A percentile compares a stretch with the other conserved stretches of the same genome.
phyloP scores from a whole-genome alignment of 2,113 vertebrate species.

The Chloebia gouldiae region DNA sequence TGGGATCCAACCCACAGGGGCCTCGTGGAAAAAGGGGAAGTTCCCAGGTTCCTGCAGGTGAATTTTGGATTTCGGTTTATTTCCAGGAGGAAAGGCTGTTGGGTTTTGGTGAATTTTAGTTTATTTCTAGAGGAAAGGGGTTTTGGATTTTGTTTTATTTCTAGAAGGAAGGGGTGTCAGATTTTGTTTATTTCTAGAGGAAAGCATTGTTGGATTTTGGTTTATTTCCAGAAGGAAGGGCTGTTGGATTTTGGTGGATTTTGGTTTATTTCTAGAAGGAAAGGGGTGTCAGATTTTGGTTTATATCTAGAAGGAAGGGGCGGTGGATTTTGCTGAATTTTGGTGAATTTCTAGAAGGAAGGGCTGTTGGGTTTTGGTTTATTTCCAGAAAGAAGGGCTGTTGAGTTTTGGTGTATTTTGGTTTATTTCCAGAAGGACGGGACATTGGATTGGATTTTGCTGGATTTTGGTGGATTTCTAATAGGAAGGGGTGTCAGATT shows the following conservation, averaged over 20 bases:
- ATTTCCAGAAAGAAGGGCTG: neutral
- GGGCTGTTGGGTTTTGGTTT: neutral
- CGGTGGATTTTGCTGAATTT: too few species aligned
- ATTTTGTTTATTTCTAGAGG: too few species aligned
- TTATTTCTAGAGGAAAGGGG: neutral
- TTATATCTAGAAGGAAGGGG: neutral
- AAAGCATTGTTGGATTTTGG: neutral
- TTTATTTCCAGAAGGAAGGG: neutral
- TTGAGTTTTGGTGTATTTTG: neutral
- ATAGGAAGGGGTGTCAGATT: too few species aligned
- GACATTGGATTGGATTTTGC: neutral
- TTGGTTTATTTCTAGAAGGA: neutral
- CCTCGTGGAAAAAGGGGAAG: accelerated
- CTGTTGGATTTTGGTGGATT: neutral
- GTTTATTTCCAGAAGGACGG: too few species aligned
- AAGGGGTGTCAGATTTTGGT: neutral
- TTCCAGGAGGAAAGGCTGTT: neutral
- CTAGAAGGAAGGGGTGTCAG: too few species aligned
- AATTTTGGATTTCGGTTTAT: neutral
- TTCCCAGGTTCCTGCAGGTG: neutral
- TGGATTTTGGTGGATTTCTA: neutral
- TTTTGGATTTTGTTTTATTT: neutral
- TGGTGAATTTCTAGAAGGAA: too few species aligned
- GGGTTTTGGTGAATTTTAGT: neutral
- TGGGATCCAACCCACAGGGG: neutral